Evolutionary conservation across 2,888 invertebrate species (phyloP), one percentile per base, ranked within the genome.

Genomic region (Adelphocoris suturalis): DNA sequence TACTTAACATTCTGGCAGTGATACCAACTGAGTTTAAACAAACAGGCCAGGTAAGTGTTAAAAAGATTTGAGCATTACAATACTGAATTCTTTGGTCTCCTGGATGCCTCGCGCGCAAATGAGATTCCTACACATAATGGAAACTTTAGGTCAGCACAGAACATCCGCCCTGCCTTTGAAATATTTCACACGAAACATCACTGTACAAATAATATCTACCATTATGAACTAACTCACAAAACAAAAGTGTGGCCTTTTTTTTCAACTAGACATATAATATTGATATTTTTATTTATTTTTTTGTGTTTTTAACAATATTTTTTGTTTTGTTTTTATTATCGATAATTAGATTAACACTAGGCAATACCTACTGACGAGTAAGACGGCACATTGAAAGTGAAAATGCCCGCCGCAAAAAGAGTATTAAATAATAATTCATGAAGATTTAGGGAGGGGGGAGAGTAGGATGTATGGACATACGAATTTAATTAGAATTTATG

Each of bases 61-160:
- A 88, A 55, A 76, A 75, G 46, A 80, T 88, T 82, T 88, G 88
- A 88, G 88, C 88, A 80, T 88, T 88, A 88, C 78, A 88, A 88
- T 88, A 88, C 88, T 88, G 88, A 88, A 88, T 88, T 88, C 88
- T 88, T 88, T 88, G 88, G 88, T 88, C 88, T 88, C 88, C 88
- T 46, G 80, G 85, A 85, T 85, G 57, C 85, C 28, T 46, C 76
- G 88, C 55, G 88, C 57, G 52, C 75, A 46, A 68, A 52, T 88
- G 88, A 88, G 88, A 88, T 88, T 88, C 88, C 82, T 82, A 82
- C 46, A 27, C 12, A 82, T 52, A 82, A 82, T 82, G 82, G 82
- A 82, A 82, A 82, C 82, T 81, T 81, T 37, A 47, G 37, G 85
- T 86, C 86, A 86, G 68, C 86, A 86, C 86, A 86, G 86, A 23